Base-by-base conservation (phyloP, 2,113 vertebrate genomes). In the Gambusia holbrooki region DNA sequence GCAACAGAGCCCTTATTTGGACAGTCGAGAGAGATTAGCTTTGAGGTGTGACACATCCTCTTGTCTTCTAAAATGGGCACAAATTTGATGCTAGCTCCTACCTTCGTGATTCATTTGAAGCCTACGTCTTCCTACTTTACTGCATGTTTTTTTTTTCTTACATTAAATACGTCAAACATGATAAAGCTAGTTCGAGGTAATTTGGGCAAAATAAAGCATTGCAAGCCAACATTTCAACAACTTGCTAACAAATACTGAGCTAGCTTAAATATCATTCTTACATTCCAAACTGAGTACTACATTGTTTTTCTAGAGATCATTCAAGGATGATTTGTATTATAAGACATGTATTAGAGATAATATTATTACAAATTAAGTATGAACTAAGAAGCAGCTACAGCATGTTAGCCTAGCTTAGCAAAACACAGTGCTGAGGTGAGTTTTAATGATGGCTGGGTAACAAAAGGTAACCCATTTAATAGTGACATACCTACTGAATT, bases 21-120 rank as follows among this genome's bases (percentile, higher is more conserved):
- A 77, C 92, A 83, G 17, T 95, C 94, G 5, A 90, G 95, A 42
- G 95, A 95, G 82, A 94, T 95, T 74, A 95, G 95, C 88, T 95
- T 95, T 42, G 95, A 95, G 84, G 94, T 95, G 85, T 95, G 90
- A 94, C 22, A 0, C 14, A 33, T 2, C 12, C 5, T 37, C n/a
- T 19, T 17, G 3, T n/a, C 22, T 66, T 62, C 32, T 58, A 27
- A 40, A 35, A 60, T 0, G 33, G 54, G 63, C 63, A 17, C 19
- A 62, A 48, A 48, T 48, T 30, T 37, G 61, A 40, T 22, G 62
- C 68, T 35, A 48, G 63, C 37, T 40, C 62, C 37, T 62, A 19
- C 63, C 30, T 66, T 73, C 12, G 71, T 71, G 71, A 30, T 71
- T 79, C 30, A 75, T 13, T 48, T 62, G 74, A 84, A 82, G 90